Evolutionary conservation across 1,140 invertebrate species (phyloP), one percentile per base, ranked within the genome.

Genomic region (Pseudomyrmex dendroicus): DNA sequence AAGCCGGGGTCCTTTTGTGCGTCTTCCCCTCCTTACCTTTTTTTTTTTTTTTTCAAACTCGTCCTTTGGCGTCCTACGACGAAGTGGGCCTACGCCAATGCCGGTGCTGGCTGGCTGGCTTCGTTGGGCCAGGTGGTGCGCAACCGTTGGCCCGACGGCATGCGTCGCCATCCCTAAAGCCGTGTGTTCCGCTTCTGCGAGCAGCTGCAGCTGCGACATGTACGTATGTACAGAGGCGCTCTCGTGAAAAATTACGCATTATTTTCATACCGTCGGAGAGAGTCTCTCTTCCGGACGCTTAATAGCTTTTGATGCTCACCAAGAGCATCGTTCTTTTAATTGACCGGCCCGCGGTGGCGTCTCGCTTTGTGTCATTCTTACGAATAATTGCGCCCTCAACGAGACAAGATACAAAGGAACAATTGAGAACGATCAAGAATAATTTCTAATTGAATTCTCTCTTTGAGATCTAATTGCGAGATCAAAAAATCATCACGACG

Each of bases 71-170:
- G 48, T 10, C 50, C 50, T 13, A 35, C n/a, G 62, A 85, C 68
- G 68, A 68, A 59, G 83, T 86, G 35, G 56, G 84, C 73, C 89
- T 90, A 91, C 91, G 87, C 91, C 91, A 92, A 89, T 92, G 90
- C 59, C 83, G 82, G 82, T 87, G 91, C 91, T 91, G 89, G 89
- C 91, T 92, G 91, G 86, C 88, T 88, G 88, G 89, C 86, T 91
- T 84, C 85, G 84, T 82, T 86, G 88, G 91, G 92, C 93, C 93
- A 94, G 93, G 93, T 94, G 93, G 93, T 91, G 90, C 90, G 86
- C 92, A 92, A 93, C 93, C 92, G 92, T 93, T 93, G 92, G 35
- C 35, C 35, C 91, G 83, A 87, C 82, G 88, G 78, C 62, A 72
- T 85, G 78, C 54, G 57, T 82, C 63, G 66, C 64, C 89, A 92